Conservation (phyloP, 2,113 vertebrate species). For the Gracilinanus agilis region DNA sequence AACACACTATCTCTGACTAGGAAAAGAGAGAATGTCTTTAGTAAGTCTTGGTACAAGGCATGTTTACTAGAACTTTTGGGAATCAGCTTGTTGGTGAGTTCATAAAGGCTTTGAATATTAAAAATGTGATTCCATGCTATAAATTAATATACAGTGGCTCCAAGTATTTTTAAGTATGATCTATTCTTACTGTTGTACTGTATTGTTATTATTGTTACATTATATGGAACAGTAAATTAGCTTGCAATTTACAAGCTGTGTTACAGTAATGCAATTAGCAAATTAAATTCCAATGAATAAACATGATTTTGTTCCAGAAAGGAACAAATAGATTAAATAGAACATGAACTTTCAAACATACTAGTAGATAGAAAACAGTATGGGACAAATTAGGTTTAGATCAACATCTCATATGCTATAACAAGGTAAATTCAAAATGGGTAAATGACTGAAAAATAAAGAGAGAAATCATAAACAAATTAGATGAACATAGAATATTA, state of each 20-base stretch:
- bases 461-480: no score
- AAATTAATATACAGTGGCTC: neutral
- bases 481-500: no score
- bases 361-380: neutral
- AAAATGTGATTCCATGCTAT: neutral
- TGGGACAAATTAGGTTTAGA: no score
- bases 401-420: no score
- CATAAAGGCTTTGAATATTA: neutral
- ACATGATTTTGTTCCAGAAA: neutral
- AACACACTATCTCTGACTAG: neutral
- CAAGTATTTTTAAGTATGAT: neutral
- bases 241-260: neutral
- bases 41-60: neutral
- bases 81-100: neutral
- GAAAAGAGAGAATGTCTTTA: neutral
- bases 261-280: neutral
- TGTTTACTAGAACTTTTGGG: neutral
- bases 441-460: no score
- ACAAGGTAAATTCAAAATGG: no score
- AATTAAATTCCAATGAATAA: neutral
- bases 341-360: neutral
- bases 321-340: neutral
- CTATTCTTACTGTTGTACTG: neutral
- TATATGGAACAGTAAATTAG: neutral
- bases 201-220: no score